Conservation (phyloP, 2,888 invertebrate species). For the Drosophila gaucha region DNA sequence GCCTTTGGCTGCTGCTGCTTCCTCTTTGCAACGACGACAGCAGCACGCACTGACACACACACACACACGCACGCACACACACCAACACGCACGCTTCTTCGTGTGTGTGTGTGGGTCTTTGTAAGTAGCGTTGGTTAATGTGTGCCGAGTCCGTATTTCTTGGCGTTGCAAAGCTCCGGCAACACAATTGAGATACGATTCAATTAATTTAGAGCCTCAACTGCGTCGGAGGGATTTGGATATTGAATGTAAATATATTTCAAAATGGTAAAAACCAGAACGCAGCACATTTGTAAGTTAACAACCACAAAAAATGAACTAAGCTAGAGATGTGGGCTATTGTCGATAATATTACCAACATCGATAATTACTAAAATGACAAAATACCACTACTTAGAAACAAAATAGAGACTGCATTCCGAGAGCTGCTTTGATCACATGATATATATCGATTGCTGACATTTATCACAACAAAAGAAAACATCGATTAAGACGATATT, state of each 20-base stretch:
- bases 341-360: slow-evolving; percentile 6
- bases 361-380: slow-evolving; percentile 2
- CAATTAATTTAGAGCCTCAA: slow-evolving; percentile 1
- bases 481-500: slow-evolving; percentile 1
- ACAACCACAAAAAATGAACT: slow-evolving; percentile 63
- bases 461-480: not conserved
- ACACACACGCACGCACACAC: slow-evolving; percentile 29
- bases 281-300: slow-evolving; percentile 46
- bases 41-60: slow-evolving; percentile 47
- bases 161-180: slow-evolving; percentile 6
- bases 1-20: slow-evolving; percentile 37
- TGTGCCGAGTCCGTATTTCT: slow-evolving; percentile 24
- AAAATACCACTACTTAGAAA: not conserved
- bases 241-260: slow-evolving; percentile 15
- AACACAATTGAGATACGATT: not conserved
- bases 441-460: not conserved
- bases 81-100: slow-evolving; percentile 40
- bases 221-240: not conserved
- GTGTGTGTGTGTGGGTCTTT: slow-evolving; percentile 52
- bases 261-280: slow-evolving; percentile 16
- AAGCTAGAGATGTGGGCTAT: slow-evolving; percentile 20
- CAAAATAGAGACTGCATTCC: slow-evolving; percentile 1
- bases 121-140: slow-evolving; percentile 35
- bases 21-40: slow-evolving; percentile 55
- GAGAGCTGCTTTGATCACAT: not conserved